Percentiles rank a stretch among this genome's conserved stretches.
These are phyloP conservation scores for Syritta pipiens DNA, from an alignment of 2,888 invertebrate genomes.

Conservation along the genomic window DNA sequence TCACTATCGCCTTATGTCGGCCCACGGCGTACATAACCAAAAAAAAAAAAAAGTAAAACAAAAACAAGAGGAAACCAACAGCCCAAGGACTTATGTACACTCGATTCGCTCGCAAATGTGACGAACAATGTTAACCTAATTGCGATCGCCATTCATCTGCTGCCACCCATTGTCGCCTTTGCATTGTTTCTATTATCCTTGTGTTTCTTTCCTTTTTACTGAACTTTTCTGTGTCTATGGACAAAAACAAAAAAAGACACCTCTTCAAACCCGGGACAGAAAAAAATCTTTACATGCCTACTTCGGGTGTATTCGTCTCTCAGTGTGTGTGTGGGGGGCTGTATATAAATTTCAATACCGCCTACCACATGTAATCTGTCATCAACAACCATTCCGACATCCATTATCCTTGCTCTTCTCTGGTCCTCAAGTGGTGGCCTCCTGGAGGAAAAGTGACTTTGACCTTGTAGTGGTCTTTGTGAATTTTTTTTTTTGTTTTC, in stretches of 20 bases:
- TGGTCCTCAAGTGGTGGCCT: background rate
- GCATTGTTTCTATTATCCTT: conserved; percentile 4
- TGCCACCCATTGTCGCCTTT: conserved; percentile 5
- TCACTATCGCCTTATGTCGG: no score
- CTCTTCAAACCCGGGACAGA: background rate
- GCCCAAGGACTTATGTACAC: no score
- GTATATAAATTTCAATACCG: background rate
- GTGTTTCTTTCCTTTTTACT: background rate
- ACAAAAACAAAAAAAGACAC: conserved; percentile 26
- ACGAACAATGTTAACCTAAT: no score
- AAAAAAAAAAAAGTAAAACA: no score
- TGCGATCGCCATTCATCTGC: conserved; percentile 21
- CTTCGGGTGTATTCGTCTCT: conserved; percentile 4
- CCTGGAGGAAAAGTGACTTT: conserved; percentile 36
- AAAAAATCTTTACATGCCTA: conserved; percentile 32
- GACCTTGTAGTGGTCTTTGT: conserved; percentile 34
- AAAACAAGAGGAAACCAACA: no score
- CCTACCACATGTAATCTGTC: conserved; percentile 45
- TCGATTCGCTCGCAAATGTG: no score
- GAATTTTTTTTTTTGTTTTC: no score
- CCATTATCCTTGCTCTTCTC: conserved; percentile 33
- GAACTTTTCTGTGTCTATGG: background rate
- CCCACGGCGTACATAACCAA: no score
- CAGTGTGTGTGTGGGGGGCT: no score
- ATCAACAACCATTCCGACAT: conserved; percentile 46